A percentile compares a stretch with the other conserved stretches of the same genome.
These are phyloP conservation scores for Tapirus terrestris DNA, from an alignment of 2,113 vertebrate species.

Conservation along the genomic window DNA sequence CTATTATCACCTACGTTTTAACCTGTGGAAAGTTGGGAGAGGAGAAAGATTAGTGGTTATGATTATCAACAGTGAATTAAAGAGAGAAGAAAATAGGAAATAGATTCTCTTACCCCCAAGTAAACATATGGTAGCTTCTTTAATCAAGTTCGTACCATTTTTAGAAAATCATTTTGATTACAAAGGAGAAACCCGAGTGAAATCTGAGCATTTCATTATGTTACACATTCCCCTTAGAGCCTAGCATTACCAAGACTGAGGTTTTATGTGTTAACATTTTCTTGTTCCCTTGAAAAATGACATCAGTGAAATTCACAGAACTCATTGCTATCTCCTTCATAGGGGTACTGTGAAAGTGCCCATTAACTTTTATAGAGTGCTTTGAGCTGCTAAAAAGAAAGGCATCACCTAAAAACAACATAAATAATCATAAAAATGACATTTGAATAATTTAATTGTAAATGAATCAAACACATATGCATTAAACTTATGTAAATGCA, in stretches of 20 bases:
- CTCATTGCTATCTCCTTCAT: neutral
- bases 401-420: slow-evolving; percentile 66
- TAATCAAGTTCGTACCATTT: neutral
- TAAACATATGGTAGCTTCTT: neutral
- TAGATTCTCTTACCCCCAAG: neutral
- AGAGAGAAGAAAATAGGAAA: neutral
- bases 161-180: slow-evolving; percentile 26
- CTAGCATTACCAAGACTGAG: neutral
- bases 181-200: neutral
- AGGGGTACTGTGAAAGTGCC: slow-evolving; percentile 64
- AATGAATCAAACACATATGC: slow-evolving; percentile 52
- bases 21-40: neutral
- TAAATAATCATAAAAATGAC: slow-evolving; percentile 59
- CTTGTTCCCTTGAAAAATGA: slow-evolving; percentile 63
- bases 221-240: neutral
- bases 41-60: neutral
- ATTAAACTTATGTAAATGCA: slow-evolving; percentile 42
- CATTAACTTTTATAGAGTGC: slow-evolving; percentile 68
- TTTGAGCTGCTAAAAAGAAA: slow-evolving; percentile 67
- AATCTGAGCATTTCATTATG: neutral
- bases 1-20: neutral
- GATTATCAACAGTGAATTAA: neutral
- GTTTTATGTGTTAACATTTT: slow-evolving; percentile 58
- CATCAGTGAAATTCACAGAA: slow-evolving; percentile 54
- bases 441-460: slow-evolving; percentile 64